A percentile compares a stretch with the other conserved stretches of the same genome.
These are phyloP conservation scores for Aphidius ervi DNA, from an alignment of 1,140 invertebrate genomes.

Conservation along the genomic window DNA sequence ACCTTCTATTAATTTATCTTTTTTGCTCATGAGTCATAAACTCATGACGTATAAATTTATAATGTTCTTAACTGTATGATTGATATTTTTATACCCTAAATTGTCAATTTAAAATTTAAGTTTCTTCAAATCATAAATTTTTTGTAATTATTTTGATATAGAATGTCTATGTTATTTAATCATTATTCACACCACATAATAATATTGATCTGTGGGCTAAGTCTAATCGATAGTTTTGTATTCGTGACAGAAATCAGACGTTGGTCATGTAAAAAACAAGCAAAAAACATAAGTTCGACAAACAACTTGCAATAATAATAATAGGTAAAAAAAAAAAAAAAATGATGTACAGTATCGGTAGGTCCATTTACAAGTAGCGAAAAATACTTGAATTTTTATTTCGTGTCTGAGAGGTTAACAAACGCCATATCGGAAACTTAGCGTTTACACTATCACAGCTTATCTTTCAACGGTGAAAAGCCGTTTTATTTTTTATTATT, in stretches of 20 bases:
- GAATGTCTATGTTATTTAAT: no score
- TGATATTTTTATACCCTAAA: no score
- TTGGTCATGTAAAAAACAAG: background rate
- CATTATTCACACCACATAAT: no score
- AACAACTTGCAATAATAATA: background rate
- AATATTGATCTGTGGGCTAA: no score
- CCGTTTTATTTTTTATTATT: slow-evolving; percentile 2
- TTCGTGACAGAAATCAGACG: slow-evolving; percentile 1
- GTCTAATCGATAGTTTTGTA: slow-evolving; percentile 1
- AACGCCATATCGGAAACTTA: background rate
- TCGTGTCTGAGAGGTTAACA: slow-evolving; percentile 6
- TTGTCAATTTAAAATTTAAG: no score
- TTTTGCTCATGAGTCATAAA: no score
- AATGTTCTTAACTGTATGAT: no score
- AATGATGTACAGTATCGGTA: background rate
- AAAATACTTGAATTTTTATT: background rate
- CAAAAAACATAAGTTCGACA: background rate
- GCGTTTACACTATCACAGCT: slow-evolving; percentile 8
- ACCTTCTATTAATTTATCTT: no score
- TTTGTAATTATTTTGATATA: no score
- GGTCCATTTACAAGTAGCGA: background rate
- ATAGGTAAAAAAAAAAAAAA: background rate
- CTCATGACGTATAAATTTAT: no score
- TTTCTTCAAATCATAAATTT: no score
- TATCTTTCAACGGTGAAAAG: slow-evolving; percentile 10